phyloP scores from a whole-genome alignment of 2,888 invertebrate species.

The Lasioglossum pauxillum region DNA sequence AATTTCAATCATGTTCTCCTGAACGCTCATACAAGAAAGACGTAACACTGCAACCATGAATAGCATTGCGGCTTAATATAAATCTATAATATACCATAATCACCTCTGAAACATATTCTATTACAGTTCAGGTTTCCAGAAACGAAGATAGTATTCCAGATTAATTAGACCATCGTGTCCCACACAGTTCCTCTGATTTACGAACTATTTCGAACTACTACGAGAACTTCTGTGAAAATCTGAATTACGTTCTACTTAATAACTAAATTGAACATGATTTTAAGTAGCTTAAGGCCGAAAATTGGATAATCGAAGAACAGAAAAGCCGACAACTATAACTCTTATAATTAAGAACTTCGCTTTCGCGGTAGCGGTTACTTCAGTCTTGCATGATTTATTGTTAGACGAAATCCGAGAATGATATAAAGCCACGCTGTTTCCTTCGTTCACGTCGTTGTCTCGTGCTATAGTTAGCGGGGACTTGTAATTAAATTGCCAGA shows the following conservation, averaged over 20 bases:
- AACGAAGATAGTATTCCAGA: not conserved
- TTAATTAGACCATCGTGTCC: not conserved
- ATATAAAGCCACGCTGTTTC: conserved; percentile 31
- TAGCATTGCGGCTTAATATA: not conserved
- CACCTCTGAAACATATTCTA: no score
- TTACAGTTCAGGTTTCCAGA: not conserved
- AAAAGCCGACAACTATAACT: conserved; percentile 22
- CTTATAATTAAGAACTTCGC: conserved; percentile 60
- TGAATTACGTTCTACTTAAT: not conserved
- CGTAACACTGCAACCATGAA: not conserved
- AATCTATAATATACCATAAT: not conserved
- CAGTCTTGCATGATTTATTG: conserved; percentile 25
- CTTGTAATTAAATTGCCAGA: conserved; percentile 39
- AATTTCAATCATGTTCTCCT: no score
- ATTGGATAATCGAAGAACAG: conserved; percentile 44
- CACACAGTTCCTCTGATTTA: not conserved
- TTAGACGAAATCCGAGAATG: conserved; percentile 32
- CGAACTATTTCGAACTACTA: not conserved
- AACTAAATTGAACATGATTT: not conserved
- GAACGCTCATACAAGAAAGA: not conserved
- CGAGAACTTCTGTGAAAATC: not conserved
- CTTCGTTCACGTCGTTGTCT: not conserved
- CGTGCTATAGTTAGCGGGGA: conserved; percentile 19
- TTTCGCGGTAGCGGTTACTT: conserved; percentile 28
- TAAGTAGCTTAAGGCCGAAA: conserved; percentile 20